Evolutionary conservation across 23 tunicate genomes (phyloP).

Genomic region (Trididemnum nubilum): DNA sequence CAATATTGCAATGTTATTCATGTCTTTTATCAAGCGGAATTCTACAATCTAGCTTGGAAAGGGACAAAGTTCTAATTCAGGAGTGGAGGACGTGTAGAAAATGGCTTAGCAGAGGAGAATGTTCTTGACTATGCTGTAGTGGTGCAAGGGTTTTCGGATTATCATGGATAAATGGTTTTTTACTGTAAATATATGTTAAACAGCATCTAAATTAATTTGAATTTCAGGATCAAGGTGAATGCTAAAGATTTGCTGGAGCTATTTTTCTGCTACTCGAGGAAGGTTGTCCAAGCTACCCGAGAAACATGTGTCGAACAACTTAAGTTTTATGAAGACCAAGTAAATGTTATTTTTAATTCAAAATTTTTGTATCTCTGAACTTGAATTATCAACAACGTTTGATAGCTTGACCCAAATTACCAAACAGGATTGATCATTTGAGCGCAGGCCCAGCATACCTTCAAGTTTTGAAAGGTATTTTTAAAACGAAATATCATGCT

Average conservation of each 20-base stretch:
- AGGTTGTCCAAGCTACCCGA: conserved; percentile 70
- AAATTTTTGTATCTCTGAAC: conserved; percentile 8
- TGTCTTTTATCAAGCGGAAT: background rate
- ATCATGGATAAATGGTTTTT: too few relatives aligned
- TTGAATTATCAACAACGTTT: background rate
- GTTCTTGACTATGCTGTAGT: too few relatives aligned
- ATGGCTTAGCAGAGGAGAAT: too few relatives aligned
- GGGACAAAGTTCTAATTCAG: too few relatives aligned
- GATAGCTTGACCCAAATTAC: background rate
- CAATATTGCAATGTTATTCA: background rate
- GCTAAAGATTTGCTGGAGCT: conserved; percentile 56
- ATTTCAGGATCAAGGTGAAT: conserved; percentile 50
- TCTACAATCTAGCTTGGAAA: too few relatives aligned
- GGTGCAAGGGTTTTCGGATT: too few relatives aligned
- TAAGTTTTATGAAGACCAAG: conserved; percentile 77
- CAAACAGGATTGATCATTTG: background rate
- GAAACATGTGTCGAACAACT: conserved; percentile 70
- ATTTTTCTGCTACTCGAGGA: conserved; percentile 70
- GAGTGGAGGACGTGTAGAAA: too few relatives aligned
- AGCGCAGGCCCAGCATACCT: too few relatives aligned
- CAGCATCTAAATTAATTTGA: too few relatives aligned
- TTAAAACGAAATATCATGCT: too few relatives aligned
- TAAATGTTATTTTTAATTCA: background rate
- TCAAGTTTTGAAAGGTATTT: too few relatives aligned
- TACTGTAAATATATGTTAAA: too few relatives aligned